Conservation (phyloP, 2,113 vertebrate genomes). For the Zootoca vivipara region DNA sequence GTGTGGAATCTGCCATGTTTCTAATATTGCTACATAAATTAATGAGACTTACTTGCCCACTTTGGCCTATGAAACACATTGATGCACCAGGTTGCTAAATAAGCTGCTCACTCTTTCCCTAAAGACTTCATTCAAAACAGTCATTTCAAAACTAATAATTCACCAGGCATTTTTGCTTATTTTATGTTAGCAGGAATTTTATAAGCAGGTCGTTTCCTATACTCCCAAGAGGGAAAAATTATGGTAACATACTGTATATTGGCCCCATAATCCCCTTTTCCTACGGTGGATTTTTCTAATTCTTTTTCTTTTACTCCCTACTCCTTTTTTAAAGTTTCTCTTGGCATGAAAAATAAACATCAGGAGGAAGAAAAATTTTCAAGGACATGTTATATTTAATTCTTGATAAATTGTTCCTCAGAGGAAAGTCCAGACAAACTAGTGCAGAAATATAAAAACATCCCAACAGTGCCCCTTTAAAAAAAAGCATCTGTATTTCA, state of each 20-base stretch:
- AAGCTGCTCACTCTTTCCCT: conserved; percentile 52
- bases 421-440: conserved; percentile 56
- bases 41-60: neutral
- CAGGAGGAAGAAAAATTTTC: conserved; percentile 62
- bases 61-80: neutral
- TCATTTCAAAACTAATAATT: conserved; percentile 33
- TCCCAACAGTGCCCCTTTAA: conserved; percentile 29
- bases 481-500: conserved; percentile 43
- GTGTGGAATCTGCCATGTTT: neutral
- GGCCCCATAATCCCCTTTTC: conserved; percentile 49
- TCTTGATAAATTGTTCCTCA: conserved; percentile 68
- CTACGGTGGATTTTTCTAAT: conserved; percentile 59
- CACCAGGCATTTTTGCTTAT: conserved; percentile 59
- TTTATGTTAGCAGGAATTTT: conserved; percentile 76
- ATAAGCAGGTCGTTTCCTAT: conserved; percentile 73
- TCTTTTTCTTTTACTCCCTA: conserved; percentile 39
- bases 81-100: neutral
- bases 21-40: neutral
- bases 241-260: conserved; percentile 58
- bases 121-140: conserved; percentile 70
- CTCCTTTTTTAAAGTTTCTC: conserved; percentile 49
- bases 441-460: conserved; percentile 49
- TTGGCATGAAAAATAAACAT: conserved; percentile 72
- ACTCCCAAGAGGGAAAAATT: conserved; percentile 67
- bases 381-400: conserved; percentile 70